phyloP scores from a whole-genome alignment of 2,797 vertebrate genomes.

The Lacerta viridis region DNA sequence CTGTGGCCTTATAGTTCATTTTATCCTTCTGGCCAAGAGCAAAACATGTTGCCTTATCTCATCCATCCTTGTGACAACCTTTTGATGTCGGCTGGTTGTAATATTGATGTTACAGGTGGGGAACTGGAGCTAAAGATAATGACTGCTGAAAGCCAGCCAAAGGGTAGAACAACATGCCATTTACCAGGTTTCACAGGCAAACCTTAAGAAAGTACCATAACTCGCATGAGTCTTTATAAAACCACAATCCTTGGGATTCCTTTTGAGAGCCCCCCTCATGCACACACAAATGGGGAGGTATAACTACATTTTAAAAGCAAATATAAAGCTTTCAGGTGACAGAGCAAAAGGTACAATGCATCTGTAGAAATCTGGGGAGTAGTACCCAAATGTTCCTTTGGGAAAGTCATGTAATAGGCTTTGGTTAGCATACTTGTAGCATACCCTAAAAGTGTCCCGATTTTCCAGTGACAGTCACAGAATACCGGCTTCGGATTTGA shows the following conservation, averaged over 20 bases:
- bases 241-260: neutral
- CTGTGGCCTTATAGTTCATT: neutral
- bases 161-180: neutral
- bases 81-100: neutral
- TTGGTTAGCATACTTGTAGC: neutral
- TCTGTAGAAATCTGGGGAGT: slow-evolving; percentile 3
- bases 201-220: neutral
- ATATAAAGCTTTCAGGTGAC: neutral
- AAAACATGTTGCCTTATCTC: neutral
- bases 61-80: neutral
- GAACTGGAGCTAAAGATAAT: slow-evolving; percentile 33
- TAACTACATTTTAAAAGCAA: neutral
- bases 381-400: slow-evolving; percentile 37
- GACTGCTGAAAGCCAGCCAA: neutral
- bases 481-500: too few relatives aligned
- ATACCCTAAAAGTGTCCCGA: too few relatives aligned
- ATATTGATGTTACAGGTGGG: neutral
- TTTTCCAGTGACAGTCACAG: too few relatives aligned
- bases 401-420: slow-evolving; percentile 25
- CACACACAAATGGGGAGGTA: neutral
- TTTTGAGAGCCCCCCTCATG: neutral
- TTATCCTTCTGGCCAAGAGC: neutral
- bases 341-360: neutral
- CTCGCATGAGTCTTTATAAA: neutral
- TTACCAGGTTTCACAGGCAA: neutral